These are phyloP conservation scores for Ctenodactylus gundi DNA, from an alignment of 2,113 vertebrate genomes.

Conservation along the genomic window DNA sequence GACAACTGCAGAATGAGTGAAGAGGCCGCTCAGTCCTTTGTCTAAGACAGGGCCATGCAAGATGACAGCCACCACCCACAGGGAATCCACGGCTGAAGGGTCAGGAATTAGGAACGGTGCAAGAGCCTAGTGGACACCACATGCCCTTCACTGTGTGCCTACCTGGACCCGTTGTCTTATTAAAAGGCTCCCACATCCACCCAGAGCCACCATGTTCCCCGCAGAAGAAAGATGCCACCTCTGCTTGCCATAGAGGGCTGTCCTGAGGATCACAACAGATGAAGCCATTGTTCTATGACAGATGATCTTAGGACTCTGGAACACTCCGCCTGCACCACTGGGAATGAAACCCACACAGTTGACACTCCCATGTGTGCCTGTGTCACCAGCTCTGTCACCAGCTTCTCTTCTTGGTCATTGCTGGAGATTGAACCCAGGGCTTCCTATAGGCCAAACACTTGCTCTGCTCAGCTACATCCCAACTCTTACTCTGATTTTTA, in stretches of 20 bases:
- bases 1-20: background rate
- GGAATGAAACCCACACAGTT: fast-evolving
- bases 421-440: background rate
- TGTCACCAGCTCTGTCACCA: background rate
- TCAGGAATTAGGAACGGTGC: too few relatives aligned
- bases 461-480: background rate
- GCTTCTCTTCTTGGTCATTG: background rate
- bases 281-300: background rate
- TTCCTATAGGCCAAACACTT: fast-evolving
- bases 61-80: background rate
- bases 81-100: fast-evolving
- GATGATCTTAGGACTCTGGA: background rate
- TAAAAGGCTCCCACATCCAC: background rate
- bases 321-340: fast-evolving
- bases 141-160: too few relatives aligned
- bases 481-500: background rate
- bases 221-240: background rate
- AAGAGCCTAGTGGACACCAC: too few relatives aligned
- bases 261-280: too few relatives aligned
- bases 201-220: background rate
- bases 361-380: background rate
- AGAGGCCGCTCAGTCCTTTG: background rate
- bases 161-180: background rate
- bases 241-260: fast-evolving
- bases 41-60: fast-evolving